A percentile compares a stretch with the other conserved stretches of the same genome.
Evolutionary conservation across 92 coral and sea anemone species (phyloP).

Genomic region (Epizoanthus rinbou): DNA sequence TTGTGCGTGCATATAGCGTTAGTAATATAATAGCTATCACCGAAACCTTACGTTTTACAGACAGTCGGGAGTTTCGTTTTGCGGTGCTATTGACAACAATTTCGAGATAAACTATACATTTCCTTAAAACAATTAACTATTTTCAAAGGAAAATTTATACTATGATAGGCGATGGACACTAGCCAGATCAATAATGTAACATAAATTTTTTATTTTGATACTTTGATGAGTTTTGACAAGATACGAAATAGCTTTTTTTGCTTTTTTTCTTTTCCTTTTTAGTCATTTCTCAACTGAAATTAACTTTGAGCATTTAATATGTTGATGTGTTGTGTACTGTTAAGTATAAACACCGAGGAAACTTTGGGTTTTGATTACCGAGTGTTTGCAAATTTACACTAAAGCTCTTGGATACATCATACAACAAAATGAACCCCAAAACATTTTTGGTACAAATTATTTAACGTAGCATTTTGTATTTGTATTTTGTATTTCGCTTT

Average conservation of each 20-base stretch:
- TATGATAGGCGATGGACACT: constrained; percentile 35
- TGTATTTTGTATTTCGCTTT: constrained; percentile 1
- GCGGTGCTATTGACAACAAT: constrained; percentile 19
- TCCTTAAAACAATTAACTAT: constrained; percentile 19
- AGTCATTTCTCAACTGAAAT: not conserved
- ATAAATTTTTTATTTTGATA: constrained; percentile 21
- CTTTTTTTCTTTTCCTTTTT: not conserved
- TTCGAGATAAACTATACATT: constrained; percentile 14
- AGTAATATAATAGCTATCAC: not conserved
- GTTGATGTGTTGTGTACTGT: not conserved
- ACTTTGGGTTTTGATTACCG: constrained; percentile 16
- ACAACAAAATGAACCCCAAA: not conserved
- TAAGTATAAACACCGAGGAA: not conserved
- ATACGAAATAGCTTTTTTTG: not conserved
- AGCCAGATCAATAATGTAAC: constrained; percentile 11
- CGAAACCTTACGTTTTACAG: not conserved
- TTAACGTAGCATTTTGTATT: constrained; percentile 1
- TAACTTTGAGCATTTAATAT: not conserved
- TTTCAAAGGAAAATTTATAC: constrained; percentile 14
- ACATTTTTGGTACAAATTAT: constrained; percentile 8
- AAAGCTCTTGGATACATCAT: not conserved
- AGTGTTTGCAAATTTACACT: not conserved
- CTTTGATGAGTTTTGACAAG: constrained; percentile 25
- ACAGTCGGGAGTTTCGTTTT: not conserved
- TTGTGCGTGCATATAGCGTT: not conserved